Evolutionary conservation across 2,888 invertebrate species (phyloP).

Genomic region (Ennomos erosarius): DNA sequence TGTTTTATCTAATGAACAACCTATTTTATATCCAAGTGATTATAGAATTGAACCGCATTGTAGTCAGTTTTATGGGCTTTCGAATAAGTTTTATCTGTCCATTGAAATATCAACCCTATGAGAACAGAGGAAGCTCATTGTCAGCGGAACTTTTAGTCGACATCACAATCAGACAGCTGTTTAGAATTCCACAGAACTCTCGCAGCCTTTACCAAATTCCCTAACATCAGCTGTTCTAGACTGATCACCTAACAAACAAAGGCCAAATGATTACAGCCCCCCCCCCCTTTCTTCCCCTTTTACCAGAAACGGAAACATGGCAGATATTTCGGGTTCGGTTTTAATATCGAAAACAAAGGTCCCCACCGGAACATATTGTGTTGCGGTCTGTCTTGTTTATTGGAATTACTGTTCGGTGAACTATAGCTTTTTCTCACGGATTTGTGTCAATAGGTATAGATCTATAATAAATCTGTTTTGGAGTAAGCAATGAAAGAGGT

Average conservation of each 20-base stretch:
- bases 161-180: conserved; percentile 9
- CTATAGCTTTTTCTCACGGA: background rate
- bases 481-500: too few relatives aligned
- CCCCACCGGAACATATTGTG: conserved; percentile 6
- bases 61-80: too few relatives aligned
- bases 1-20: too few relatives aligned
- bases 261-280: conserved; percentile 18
- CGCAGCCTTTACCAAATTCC: conserved; percentile 4
- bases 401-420: conserved; percentile 6
- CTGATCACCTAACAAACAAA: conserved; percentile 18
- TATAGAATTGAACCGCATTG: background rate
- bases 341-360: conserved; percentile 26
- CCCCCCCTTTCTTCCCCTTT: background rate
- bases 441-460: too few relatives aligned
- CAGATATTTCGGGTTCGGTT: conserved; percentile 39
- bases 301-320: conserved; percentile 38
- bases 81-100: background rate
- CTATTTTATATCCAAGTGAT: too few relatives aligned
- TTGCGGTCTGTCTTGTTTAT: conserved; percentile 12
- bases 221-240: conserved; percentile 16
- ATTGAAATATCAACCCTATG: background rate
- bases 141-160: background rate
- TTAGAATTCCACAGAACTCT: conserved; percentile 9
- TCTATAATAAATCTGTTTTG: too few relatives aligned
- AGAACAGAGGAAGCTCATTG: background rate